Conservation (phyloP, 2,113 vertebrate genomes). For the Calyptommatus sinebrachiatus region DNA sequence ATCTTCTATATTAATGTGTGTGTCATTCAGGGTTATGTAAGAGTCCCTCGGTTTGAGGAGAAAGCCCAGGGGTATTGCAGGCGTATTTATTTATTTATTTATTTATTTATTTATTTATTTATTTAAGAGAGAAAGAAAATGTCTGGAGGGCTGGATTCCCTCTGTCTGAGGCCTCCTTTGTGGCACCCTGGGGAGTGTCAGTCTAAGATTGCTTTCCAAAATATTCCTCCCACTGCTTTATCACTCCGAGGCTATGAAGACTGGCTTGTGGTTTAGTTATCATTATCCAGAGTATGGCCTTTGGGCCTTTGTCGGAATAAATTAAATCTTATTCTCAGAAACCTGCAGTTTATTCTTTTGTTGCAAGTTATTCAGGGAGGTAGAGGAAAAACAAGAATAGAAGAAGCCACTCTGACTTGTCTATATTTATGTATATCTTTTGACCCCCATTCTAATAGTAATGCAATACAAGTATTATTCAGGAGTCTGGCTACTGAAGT, state of each 20-base stretch:
- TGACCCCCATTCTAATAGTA: too few relatives aligned
- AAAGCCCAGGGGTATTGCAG: neutral
- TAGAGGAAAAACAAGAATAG: neutral
- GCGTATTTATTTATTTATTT: slow-evolving; percentile 1
- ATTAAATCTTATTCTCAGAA: slow-evolving; percentile 11
- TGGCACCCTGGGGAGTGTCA: neutral
- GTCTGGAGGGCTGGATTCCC: neutral
- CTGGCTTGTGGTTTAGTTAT: neutral
- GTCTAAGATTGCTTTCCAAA: neutral
- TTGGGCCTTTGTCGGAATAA: neutral
- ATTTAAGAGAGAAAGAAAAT: slow-evolving; percentile 1
- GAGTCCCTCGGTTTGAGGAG: neutral
- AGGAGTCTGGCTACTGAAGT: neutral
- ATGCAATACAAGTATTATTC: too few relatives aligned
- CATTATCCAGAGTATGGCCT: neutral
- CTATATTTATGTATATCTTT: neutral
- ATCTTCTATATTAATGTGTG: neutral
- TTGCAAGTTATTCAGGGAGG: neutral
- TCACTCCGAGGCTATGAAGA: neutral
- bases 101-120: slow-evolving; percentile 12
- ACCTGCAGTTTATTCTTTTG: neutral
- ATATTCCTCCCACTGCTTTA: neutral
- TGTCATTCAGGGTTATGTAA: slow-evolving; percentile 1
- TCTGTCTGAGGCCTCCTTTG: neutral
- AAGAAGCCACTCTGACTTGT: neutral